Conservation (phyloP, 2,888 invertebrate genomes). For the Trileptium ribeirensis region DNA sequence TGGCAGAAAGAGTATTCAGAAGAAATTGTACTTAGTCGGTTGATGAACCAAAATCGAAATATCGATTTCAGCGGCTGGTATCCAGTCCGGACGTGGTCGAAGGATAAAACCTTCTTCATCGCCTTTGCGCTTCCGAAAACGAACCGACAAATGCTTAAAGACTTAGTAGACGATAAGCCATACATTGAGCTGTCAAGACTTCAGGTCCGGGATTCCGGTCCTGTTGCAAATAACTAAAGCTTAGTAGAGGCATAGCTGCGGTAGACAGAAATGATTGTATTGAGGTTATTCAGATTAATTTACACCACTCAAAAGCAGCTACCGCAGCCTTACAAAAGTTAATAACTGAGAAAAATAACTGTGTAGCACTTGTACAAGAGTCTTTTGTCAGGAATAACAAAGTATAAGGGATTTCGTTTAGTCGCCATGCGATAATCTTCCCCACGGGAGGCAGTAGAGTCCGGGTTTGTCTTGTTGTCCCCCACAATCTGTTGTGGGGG, state of each 20-base stretch:
- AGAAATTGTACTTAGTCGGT: no score
- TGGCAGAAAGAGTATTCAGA: no score
- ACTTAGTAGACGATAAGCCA: not conserved
- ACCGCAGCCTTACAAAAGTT: not conserved
- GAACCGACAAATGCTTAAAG: not conserved
- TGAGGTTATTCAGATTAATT: not conserved
- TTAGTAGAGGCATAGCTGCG: not conserved
- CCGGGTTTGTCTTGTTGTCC: not conserved
- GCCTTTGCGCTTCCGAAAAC: not conserved
- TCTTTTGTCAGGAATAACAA: not conserved
- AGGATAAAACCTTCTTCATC: not conserved
- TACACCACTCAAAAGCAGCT: not conserved
- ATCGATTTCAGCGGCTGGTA: no score
- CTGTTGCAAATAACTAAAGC: not conserved
- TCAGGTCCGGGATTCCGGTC: not conserved
- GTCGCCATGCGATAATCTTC: not conserved
- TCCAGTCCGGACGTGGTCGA: no score
- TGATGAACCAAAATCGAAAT: no score
- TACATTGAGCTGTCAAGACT: not conserved
- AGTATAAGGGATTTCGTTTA: not conserved
- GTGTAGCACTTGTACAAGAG: not conserved
- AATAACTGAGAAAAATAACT: not conserved
- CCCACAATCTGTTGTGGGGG: not conserved
- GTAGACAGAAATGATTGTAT: not conserved
- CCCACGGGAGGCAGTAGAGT: not conserved